A percentile compares a stretch with the other conserved stretches of the same genome.
Evolutionary conservation across 2,888 invertebrate genomes (phyloP).

Genomic region (Hypena proboscidalis): DNA sequence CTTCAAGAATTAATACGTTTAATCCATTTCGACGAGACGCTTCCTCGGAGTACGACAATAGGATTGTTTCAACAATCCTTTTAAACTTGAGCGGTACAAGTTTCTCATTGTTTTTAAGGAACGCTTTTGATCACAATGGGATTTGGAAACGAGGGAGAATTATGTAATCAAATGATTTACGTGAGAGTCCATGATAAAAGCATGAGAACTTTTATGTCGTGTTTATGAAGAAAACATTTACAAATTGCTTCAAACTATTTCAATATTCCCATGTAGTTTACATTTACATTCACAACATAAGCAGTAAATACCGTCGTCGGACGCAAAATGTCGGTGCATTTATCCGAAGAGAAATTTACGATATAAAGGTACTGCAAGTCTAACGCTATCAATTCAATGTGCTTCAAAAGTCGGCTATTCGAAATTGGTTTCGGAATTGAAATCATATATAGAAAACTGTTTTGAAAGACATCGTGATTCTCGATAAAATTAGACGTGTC

Average conservation of each 20-base stretch:
- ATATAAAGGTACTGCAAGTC: slow-evolving; percentile 12
- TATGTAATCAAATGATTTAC: slow-evolving; percentile 2
- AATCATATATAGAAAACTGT: slow-evolving; percentile 26
- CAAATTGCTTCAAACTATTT: slow-evolving; percentile 1
- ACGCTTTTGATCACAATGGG: slow-evolving; percentile 6
- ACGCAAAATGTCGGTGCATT: slow-evolving; percentile 21
- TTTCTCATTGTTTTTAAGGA: slow-evolving; percentile 18
- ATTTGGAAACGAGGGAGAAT: not conserved
- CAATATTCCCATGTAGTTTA: not conserved
- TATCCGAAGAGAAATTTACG: slow-evolving; percentile 5
- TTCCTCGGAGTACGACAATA: slow-evolving; percentile 17
- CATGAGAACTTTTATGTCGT: not conserved
- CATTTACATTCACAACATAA: slow-evolving; percentile 4
- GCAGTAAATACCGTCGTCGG: not conserved
- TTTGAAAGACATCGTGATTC: slow-evolving; percentile 20
- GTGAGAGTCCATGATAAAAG: not conserved
- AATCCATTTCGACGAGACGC: slow-evolving; percentile 17
- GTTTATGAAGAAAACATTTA: not conserved
- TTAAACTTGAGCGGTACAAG: slow-evolving; percentile 11
- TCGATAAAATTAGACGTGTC: slow-evolving; percentile 39
- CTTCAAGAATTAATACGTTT: slow-evolving; percentile 26
- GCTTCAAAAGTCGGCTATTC: slow-evolving; percentile 2
- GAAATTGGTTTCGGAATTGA: slow-evolving; percentile 20
- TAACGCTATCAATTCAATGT: slow-evolving; percentile 17
- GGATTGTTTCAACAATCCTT: slow-evolving; percentile 9